These are phyloP conservation scores for Bombus superbus DNA, from an alignment of 1,140 invertebrate genomes.

Conservation along the genomic window DNA sequence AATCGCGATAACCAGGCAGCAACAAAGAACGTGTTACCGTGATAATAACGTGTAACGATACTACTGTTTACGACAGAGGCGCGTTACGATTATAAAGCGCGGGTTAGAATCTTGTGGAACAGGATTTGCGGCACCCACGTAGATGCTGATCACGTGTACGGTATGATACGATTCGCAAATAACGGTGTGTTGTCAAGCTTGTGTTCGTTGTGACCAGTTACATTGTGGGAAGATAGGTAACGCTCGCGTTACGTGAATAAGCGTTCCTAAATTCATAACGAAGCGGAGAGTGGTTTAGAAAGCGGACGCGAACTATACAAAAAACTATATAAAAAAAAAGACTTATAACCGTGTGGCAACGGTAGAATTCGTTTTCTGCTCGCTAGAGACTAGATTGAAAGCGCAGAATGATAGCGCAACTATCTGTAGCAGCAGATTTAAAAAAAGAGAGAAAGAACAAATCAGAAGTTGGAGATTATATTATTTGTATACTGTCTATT, in stretches of 20 bases:
- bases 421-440: neutral
- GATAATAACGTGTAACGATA: neutral
- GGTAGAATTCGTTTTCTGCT: conserved; percentile 52
- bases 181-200: conserved; percentile 25
- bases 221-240: conserved; percentile 57
- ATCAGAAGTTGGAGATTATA: no score
- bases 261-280: conserved; percentile 66
- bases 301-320: conserved; percentile 65
- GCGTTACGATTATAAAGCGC: neutral
- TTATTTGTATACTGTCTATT: no score
- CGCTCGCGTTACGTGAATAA: conserved; percentile 62
- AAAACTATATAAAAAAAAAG: conserved; percentile 25
- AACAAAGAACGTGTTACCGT: neutral
- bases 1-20: neutral
- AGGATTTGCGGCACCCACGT: conserved; percentile 48
- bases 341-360: conserved; percentile 34
- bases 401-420: neutral
- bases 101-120: neutral
- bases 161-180: conserved; percentile 44
- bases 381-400: neutral
- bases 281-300: conserved; percentile 78
- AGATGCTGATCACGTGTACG: conserved; percentile 34
- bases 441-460: neutral
- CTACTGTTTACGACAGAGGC: conserved; percentile 12
- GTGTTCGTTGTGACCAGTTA: conserved; percentile 45